Evolutionary conservation across 2,888 invertebrate genomes (phyloP).

Genomic region (Sarcophaga caerulescens): DNA sequence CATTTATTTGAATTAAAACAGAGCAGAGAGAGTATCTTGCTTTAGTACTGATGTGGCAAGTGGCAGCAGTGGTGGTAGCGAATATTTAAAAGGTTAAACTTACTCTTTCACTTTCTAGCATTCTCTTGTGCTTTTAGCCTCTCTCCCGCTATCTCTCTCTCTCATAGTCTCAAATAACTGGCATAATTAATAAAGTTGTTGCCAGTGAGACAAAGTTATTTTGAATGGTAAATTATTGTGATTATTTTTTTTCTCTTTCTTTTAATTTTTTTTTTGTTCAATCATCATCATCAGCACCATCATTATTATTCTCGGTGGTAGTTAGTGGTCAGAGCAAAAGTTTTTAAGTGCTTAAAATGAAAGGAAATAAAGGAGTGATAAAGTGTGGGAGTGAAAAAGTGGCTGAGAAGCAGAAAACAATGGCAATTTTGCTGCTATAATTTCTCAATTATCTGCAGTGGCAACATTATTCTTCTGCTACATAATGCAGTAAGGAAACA

Average conservation of each 20-base stretch:
- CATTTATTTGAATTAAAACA: too few species aligned
- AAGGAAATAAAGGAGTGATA: too few species aligned
- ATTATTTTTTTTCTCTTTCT: too few species aligned
- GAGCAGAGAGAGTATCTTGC: too few species aligned
- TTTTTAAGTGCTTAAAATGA: background rate
- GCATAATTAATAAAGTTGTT: conserved; percentile 14
- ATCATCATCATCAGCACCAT: too few species aligned
- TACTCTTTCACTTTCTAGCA: background rate
- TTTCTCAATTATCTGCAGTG: background rate
- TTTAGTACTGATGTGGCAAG: too few species aligned
- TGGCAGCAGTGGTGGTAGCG: too few species aligned
- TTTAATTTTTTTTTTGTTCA: too few species aligned
- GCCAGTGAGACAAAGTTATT: background rate
- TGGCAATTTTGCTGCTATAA: background rate
- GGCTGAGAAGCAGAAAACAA: background rate
- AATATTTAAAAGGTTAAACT: background rate
- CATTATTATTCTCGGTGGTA: background rate
- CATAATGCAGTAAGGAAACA: background rate
- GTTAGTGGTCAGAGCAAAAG: background rate
- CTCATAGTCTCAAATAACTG: background rate
- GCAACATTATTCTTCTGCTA: too few species aligned
- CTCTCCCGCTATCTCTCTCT: too few species aligned
- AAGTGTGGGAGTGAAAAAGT: background rate
- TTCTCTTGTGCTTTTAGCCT: too few species aligned
- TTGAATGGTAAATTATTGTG: too few species aligned